These are phyloP conservation scores for Sinonovacula constricta DNA, from an alignment of 1,140 invertebrate species.

Conservation along the genomic window DNA sequence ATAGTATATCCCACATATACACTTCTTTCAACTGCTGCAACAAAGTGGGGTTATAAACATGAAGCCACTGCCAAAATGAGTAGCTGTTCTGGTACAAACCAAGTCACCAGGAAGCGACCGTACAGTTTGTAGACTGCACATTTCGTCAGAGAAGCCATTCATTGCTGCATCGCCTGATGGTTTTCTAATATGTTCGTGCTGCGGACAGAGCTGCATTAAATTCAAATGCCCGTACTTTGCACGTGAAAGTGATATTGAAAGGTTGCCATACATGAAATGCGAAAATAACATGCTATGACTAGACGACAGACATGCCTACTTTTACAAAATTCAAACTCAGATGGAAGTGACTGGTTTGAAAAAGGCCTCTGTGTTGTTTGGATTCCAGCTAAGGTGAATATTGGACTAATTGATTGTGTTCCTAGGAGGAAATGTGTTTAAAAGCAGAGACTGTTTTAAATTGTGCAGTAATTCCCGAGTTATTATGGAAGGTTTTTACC, in stretches of 20 bases:
- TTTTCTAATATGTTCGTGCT: conserved; percentile 49
- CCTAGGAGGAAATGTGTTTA: too few relatives aligned
- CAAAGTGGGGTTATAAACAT: conserved; percentile 53
- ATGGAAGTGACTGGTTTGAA: conserved; percentile 21
- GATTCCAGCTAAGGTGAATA: too few relatives aligned
- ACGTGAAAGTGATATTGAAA: conserved; percentile 16
- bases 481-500: too few relatives aligned
- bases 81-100: conserved; percentile 1
- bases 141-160: conserved; percentile 47
- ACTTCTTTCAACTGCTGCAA: conserved; percentile 39
- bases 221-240: conserved; percentile 57
- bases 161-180: conserved; percentile 57
- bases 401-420: too few relatives aligned
- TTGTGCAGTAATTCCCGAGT: too few relatives aligned
- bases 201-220: conserved; percentile 53
- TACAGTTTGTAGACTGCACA: conserved; percentile 53
- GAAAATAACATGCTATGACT: conserved; percentile 24
- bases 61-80: conserved; percentile 27
- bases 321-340: conserved; percentile 50
- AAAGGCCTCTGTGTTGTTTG: too few relatives aligned
- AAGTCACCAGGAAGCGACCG: conserved; percentile 36
- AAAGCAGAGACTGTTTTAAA: too few relatives aligned
- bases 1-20: conserved; percentile 44
- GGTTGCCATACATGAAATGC: neutral
- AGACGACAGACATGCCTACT: conserved; percentile 33